Conservation (phyloP, 1,140 invertebrate species). For the Himalopsyche phryganea region DNA sequence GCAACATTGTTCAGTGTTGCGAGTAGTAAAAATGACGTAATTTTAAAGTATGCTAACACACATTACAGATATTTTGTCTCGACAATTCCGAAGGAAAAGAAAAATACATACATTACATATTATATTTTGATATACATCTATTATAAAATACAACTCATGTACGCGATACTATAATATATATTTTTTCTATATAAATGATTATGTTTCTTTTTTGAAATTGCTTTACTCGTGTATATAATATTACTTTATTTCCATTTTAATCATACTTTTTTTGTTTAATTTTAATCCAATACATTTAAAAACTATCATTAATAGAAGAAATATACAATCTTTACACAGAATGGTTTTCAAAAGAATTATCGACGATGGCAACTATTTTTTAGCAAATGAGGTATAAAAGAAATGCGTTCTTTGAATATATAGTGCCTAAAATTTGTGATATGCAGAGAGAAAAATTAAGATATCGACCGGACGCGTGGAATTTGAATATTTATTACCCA, state of each 20-base stretch:
- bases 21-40: background rate
- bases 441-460: background rate
- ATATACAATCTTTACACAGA: conserved; percentile 2
- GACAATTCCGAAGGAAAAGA: background rate
- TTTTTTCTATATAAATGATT: conserved; percentile 3
- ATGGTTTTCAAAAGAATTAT: background rate
- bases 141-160: background rate
- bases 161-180: no score
- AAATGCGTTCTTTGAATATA: background rate
- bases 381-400: background rate
- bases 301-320: conserved; percentile 7
- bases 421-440: background rate
- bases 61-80: background rate
- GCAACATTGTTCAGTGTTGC: background rate
- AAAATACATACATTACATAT: background rate
- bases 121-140: background rate
- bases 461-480: background rate
- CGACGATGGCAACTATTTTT: background rate
- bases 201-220: conserved; percentile 8
- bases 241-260: background rate
- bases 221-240: background rate
- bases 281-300: conserved; percentile 9
- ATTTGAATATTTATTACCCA: background rate
- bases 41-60: background rate
- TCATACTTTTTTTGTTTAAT: conserved; percentile 2